Evolutionary conservation across 2,113 vertebrate genomes (phyloP), one percentile per base, ranked within the genome.

Genomic region (Prochilodus magdalenae): DNA sequence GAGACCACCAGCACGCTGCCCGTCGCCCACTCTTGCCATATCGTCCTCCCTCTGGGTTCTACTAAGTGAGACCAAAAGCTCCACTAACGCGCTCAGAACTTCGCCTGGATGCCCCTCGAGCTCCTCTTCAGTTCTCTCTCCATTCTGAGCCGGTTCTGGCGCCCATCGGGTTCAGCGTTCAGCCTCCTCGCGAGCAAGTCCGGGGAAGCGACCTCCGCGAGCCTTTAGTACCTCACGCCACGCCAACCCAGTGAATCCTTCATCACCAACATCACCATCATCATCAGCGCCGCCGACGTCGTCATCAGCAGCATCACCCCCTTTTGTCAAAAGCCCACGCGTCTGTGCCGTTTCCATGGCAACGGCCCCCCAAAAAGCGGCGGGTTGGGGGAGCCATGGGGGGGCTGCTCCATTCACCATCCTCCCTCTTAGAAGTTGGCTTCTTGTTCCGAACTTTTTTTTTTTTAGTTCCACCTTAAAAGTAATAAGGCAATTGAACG

Each of bases 301-400:
- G 55, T n/a, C 55, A 7, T 51, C 81, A 73, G 78, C 70, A 79
- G n/a, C 76, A 84, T 86, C 86, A 75, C 77, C 82, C 69, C 51
- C 44, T 59, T 36, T 66, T 60, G 73, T 84, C 63, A 80, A 44
- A n/a, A 44, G 40, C 75, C 47, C 57, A 72, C 70, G 73, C 80
- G 86, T 57, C 75, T 87, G 77, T 24, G 16, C 57, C 20, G 33
- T 91, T 85, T 83, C 92, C 89, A 91, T 90, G 91, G 78, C 90
- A 90, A 92, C 89, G 18, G 16, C 27, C 47, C 86, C 80, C 53
- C 49, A 49, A 73, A 89, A 85, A 87, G 79, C 82, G 55, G 55
- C 30, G 47, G 73, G 59, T 83, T 59, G 77, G 80, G 20, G 71
- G 79, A 49, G 75, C 75, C 15, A 49, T 63, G 18, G 59, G 14